These are phyloP conservation scores for Tetheella fluctuosa DNA, from an alignment of 2,888 invertebrate species.

Conservation along the genomic window DNA sequence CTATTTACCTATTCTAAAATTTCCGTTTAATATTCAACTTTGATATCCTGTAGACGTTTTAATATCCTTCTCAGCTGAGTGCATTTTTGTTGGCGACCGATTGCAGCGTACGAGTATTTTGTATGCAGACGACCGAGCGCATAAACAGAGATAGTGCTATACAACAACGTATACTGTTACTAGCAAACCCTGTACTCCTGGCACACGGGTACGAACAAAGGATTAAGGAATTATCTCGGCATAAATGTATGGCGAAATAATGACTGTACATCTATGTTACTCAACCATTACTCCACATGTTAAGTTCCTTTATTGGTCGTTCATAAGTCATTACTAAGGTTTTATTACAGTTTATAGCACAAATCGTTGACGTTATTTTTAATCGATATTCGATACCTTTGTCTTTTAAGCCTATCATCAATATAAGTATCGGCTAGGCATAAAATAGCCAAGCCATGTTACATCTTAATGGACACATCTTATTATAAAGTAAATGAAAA, in stretches of 20 bases:
- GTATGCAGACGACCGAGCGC: slow-evolving; percentile 54
- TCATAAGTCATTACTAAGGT: not conserved
- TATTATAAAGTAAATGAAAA: not conserved
- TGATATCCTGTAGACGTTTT: not conserved
- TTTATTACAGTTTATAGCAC: not conserved
- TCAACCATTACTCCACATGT: slow-evolving; percentile 1
- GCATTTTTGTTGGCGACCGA: slow-evolving; percentile 28
- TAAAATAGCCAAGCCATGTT: not conserved
- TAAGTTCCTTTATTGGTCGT: not conserved
- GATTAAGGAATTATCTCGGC: slow-evolving; percentile 2
- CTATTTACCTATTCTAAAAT: not conserved
- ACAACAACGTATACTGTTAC: slow-evolving; percentile 28
- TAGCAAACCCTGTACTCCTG: slow-evolving; percentile 8
- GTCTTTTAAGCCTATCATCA: no score
- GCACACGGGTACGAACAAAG: slow-evolving; percentile 6
- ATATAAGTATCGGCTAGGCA: not conserved
- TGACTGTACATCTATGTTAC: slow-evolving; percentile 1
- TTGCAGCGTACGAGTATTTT: slow-evolving; percentile 35
- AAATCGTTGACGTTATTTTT: not conserved
- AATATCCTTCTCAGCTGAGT: slow-evolving; percentile 19
- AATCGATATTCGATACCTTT: not conserved
- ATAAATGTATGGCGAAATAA: not conserved
- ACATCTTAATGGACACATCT: not conserved
- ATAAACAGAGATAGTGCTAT: slow-evolving; percentile 44
- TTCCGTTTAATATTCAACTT: not conserved